Evolutionary conservation across 2,888 invertebrate species (phyloP).

Genomic region (Acanthosoma haemorrhoidale): DNA sequence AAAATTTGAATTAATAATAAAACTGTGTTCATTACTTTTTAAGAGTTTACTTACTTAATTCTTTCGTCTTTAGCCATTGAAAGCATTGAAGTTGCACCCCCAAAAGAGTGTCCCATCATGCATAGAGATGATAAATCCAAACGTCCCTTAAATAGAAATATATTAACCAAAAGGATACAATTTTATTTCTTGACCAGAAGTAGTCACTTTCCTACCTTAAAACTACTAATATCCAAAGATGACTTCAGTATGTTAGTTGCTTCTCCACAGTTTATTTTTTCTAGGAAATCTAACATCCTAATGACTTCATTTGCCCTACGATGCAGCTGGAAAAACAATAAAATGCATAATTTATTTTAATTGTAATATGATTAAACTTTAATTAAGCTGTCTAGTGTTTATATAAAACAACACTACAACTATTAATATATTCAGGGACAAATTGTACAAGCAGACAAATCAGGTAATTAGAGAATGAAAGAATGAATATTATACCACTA

Average conservation of each 20-base stretch:
- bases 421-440: not conserved
- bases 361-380: no score
- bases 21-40: not conserved
- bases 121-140: conserved; percentile 49
- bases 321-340: conserved; percentile 46
- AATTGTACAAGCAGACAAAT: no score
- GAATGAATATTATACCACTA: not conserved
- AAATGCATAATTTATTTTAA: not conserved
- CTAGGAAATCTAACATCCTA: conserved; percentile 50
- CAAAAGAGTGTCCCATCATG: conserved; percentile 62
- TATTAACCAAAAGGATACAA: not conserved
- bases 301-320: conserved; percentile 51
- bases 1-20: not conserved
- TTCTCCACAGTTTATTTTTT: conserved; percentile 50
- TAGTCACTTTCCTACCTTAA: conserved; percentile 45
- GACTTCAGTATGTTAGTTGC: conserved; percentile 40
- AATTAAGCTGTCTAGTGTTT: no score
- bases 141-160: conserved; percentile 45
- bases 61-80: conserved; percentile 52
- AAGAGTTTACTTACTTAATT: conserved; percentile 48
- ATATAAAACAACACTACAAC: not conserved
- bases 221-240: conserved; percentile 45
- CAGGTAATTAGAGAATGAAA: not conserved
- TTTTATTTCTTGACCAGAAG: not conserved
- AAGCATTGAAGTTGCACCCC: conserved; percentile 56